phyloP scores from a whole-genome alignment of 2,797 vertebrate species.

The Columba guinea region DNA sequence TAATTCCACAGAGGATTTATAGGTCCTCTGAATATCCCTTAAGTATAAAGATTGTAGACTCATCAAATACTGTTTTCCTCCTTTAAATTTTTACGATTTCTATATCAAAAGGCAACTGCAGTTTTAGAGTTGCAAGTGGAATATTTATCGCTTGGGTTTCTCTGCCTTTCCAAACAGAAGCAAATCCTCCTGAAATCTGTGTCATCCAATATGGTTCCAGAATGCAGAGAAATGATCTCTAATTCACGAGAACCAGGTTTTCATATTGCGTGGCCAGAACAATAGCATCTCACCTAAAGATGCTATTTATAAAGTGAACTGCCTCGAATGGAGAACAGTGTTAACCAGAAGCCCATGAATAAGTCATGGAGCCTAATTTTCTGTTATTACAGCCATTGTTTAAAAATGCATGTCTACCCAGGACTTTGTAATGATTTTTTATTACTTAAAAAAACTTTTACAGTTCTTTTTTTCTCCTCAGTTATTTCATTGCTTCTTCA shows the following conservation, averaged over 20 bases:
- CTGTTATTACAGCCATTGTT: constrained; percentile 78
- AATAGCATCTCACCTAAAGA: constrained; percentile 50
- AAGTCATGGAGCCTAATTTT: constrained; percentile 81
- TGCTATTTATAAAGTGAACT: constrained; percentile 67
- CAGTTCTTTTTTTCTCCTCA: constrained; percentile 2
- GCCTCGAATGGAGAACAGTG: constrained; percentile 58
- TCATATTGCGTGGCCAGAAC: neutral
- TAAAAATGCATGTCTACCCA: constrained; percentile 79
- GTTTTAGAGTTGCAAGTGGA: constrained; percentile 33
- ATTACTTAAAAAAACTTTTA: constrained; percentile 74
- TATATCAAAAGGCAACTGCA: constrained; percentile 45
- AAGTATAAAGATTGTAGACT: constrained; percentile 74
- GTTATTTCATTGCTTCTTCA: constrained; percentile 65
- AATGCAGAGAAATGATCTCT: neutral
- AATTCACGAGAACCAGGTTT: neutral
- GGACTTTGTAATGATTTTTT: constrained; percentile 75
- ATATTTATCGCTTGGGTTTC: neutral
- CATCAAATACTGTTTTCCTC: constrained; percentile 73
- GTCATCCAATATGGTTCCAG: neutral
- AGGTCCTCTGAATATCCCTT: constrained; percentile 69
- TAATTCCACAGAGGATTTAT: constrained; percentile 75
- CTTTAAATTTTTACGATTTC: constrained; percentile 65
- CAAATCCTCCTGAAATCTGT: neutral
- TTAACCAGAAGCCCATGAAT: constrained; percentile 80
- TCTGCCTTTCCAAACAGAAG: neutral